Percentiles rank a stretch among this genome's conserved stretches.
Evolutionary conservation across 2,888 invertebrate genomes (phyloP).

Genomic region (Loripinus fragilis): DNA sequence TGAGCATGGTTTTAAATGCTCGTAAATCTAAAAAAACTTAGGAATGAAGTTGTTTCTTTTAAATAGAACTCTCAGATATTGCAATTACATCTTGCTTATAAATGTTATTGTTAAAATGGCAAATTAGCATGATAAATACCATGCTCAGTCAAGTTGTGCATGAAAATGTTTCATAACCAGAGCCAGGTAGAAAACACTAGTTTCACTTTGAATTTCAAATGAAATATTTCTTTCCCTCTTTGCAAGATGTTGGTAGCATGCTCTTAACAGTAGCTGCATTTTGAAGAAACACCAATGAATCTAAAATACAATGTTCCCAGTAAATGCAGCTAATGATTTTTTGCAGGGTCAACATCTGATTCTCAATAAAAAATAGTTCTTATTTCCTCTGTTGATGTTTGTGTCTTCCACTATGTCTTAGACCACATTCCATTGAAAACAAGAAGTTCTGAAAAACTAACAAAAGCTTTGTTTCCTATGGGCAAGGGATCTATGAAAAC

Average conservation of each 20-base stretch:
- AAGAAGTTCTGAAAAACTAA: no score
- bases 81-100: not conserved
- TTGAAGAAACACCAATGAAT: not conserved
- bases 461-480: no score
- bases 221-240: no score
- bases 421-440: no score
- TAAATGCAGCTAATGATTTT: not conserved
- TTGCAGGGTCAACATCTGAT: not conserved
- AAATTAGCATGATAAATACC: not conserved
- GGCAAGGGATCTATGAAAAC: no score
- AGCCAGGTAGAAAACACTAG: no score
- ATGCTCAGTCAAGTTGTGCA: not conserved
- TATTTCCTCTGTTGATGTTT: not conserved
- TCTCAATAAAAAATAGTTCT: not conserved
- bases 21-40: no score
- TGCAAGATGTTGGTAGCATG: constrained; percentile 1
- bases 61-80: not conserved
- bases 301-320: not conserved
- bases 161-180: not conserved
- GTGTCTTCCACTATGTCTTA: no score
- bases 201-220: no score
- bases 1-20: no score
- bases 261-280: not conserved
- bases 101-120: not conserved
- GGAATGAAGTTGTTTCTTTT: no score